phyloP scores from a whole-genome alignment of 2,113 vertebrate genomes.

The Agapornis roseicollis region DNA sequence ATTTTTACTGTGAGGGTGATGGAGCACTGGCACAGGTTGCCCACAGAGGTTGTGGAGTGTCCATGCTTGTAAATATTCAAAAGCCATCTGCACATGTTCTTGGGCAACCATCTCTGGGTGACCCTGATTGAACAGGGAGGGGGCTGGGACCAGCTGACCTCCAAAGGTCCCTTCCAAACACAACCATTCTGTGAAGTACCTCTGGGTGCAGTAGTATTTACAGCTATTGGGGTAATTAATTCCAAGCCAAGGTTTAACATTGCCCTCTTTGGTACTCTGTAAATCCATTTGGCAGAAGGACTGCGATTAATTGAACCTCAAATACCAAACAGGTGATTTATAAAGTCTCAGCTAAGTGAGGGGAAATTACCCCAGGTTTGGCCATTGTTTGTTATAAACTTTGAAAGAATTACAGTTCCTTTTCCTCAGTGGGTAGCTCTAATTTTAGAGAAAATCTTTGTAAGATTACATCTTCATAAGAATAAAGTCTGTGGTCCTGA shows the following conservation, averaged over 20 bases:
- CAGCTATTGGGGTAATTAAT: slow-evolving; percentile 43
- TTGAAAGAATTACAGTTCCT: background rate
- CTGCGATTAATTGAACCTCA: slow-evolving; percentile 34
- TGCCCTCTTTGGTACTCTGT: slow-evolving; percentile 4
- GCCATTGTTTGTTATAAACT: slow-evolving; percentile 7
- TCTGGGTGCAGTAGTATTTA: slow-evolving; percentile 10
- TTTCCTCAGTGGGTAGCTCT: background rate
- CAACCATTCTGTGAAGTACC: background rate
- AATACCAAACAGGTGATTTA: slow-evolving; percentile 20
- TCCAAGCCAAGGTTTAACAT: slow-evolving; percentile 10
- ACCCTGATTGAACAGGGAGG: background rate
- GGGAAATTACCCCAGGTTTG: slow-evolving; percentile 10
- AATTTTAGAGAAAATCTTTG: background rate
- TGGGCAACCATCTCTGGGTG: background rate
- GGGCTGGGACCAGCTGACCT: background rate
- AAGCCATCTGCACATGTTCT: background rate
- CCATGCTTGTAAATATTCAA: background rate
- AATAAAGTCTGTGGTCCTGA: background rate
- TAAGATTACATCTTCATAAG: background rate
- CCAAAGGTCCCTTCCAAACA: background rate
- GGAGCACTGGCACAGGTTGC: background rate
- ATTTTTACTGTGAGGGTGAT: background rate
- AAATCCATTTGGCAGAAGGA: slow-evolving; percentile 41
- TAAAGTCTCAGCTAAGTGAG: background rate
- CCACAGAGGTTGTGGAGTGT: background rate